Evolutionary conservation across 2,113 vertebrate species (phyloP), one percentile per base, ranked within the genome.

Genomic region (Scalopus aquaticus): DNA sequence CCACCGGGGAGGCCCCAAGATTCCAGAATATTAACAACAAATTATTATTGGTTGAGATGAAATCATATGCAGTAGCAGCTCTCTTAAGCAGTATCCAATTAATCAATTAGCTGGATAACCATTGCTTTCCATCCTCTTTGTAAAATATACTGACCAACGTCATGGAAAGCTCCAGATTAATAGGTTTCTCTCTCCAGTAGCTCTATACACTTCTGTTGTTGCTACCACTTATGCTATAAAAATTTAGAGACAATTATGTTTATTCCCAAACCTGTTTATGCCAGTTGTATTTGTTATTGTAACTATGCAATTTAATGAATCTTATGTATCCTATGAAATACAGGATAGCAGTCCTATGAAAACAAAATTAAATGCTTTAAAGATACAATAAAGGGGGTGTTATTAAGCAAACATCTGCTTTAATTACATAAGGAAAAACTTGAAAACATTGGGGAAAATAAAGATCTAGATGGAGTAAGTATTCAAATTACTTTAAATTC

Each of bases 281-380:
- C 58, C 15, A 78, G 56, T 72, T 89, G 44, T 44, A 76, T 17
- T 93, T 70, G 69, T 69, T 89, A 94, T 42, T 93, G 20, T 90
- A 44, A 44, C 49, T 58, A 72, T n/a, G 16, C 69, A 79, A 90
- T 74, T 91, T 86, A 85, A 94, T 89, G 49, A 69, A 56, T 94
- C 22, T 84, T 49, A 58, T 10, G 44, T 44, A 92, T 62, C 10
- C 65, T 74, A 56, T 22, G 44, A 95, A 93, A 56, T 56, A 51
- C 51, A 42, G 88, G 28, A 64, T 19, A 80, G 6, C 67, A 58
- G 54, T 87, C 58, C 44, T 79, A 83, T 37, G 37, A 79, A 95
- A 82, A 78, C 17, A 93, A 69, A 96, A 81, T 65, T 8, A 82
- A 64, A 90, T 51, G 32, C 15, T 95, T 96, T 91, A 82, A 93